Base-by-base conservation (phyloP, 23 tunicate genomes). In the Trididemnum clinides region DNA sequence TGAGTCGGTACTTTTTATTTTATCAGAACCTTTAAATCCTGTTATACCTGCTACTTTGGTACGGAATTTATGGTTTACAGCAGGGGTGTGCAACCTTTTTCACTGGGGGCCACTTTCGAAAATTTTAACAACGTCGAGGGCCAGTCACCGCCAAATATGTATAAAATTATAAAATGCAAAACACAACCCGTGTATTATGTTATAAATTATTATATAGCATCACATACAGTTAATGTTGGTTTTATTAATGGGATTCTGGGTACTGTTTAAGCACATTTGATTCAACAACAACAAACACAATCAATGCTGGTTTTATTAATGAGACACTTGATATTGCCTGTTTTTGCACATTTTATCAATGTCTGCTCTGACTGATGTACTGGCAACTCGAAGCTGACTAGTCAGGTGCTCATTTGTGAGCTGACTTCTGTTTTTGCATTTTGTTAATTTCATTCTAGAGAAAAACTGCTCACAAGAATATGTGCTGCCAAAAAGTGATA, bases 51-150 rank as follows among this genome's bases (percentile, higher is more conserved):
- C n/a, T n/a, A n/a, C n/a, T n/a, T n/a, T n/a, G n/a, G n/a, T n/a
- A n/a, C n/a, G n/a, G n/a, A n/a, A n/a, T n/a, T n/a, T n/a, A n/a
- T n/a, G n/a, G n/a, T n/a, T n/a, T n/a, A n/a, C n/a, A n/a, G n/a
- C n/a, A n/a, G n/a, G n/a, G n/a, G n/a, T 59, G 66, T 59, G 66
- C 66, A 59, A 59, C 66, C 66, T 59, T 59, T 59, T 59, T 59
- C 25, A 59, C 66, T 59, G 25, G 66, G 66, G 66, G 66, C 66
- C 66, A 59, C 21, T 10, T 59, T 15, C 25, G 25, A 59, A n/a
- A 59, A 15, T 10, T 59, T n/a, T 10, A 59, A 59, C 21, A 10
- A n/a, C 25, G 25, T n/a, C 25, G 66, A 15, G 66, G 66, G 66
- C 25, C 66, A n/a, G n/a, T n/a, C n/a, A n/a, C n/a, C n/a, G n/a